Evolutionary conservation across 2,888 invertebrate genomes (phyloP).

Genomic region (Hedychridium roseum): DNA sequence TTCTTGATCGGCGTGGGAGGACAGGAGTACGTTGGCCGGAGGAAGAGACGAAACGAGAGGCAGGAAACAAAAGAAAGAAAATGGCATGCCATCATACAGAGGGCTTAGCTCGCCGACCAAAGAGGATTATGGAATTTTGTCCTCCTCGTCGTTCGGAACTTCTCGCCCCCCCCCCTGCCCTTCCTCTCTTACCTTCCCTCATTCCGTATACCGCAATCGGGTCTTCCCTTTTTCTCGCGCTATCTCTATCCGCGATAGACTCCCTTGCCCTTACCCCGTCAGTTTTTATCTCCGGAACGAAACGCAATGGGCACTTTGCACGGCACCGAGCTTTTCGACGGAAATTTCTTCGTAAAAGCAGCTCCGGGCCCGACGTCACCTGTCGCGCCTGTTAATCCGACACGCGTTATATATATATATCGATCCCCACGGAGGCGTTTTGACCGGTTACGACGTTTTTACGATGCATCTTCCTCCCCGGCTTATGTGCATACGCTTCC

Average conservation of each 20-base stretch:
- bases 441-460: too few relatives aligned
- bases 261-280: conserved; percentile 26
- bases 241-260: conserved; percentile 9
- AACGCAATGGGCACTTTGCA: conserved; percentile 66
- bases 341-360: conserved; percentile 44
- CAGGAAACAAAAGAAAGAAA: conserved; percentile 46
- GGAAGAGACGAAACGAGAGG: conserved; percentile 27
- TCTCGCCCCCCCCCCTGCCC: conserved; percentile 30
- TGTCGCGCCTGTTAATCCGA: conserved; percentile 42
- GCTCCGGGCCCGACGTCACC: too few relatives aligned
- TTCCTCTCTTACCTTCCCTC: conserved; percentile 8
- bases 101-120: conserved; percentile 60
- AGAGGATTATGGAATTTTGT: conserved; percentile 63
- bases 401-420: conserved; percentile 39
- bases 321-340: conserved; percentile 45
- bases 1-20: conserved; percentile 51
- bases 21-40: conserved; percentile 34
- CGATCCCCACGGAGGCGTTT: conserved; percentile 31
- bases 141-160: conserved; percentile 47
- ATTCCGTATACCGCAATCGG: not conserved
- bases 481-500: too few relatives aligned
- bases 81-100: conserved; percentile 56
- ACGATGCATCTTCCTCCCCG: too few relatives aligned
- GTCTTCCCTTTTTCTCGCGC: conserved; percentile 7
- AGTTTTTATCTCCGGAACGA: conserved; percentile 43